phyloP scores from a whole-genome alignment of 2,888 invertebrate species.

The Cataglyphis cursor region DNA sequence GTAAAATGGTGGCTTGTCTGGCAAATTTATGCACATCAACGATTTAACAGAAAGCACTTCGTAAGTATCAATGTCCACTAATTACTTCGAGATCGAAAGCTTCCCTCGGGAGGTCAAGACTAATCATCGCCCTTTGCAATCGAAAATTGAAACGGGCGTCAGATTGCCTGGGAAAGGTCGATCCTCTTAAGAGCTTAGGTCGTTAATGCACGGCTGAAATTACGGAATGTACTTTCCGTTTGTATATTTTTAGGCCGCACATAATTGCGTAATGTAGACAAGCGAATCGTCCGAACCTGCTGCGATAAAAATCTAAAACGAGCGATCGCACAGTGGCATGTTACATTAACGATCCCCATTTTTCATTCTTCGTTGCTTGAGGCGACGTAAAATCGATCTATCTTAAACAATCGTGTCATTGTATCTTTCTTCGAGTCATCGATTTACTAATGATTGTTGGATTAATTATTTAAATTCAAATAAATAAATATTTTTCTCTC shows the following conservation, averaged over 20 bases:
- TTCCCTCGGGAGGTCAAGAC: conserved; percentile 32
- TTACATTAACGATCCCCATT: conserved; percentile 4
- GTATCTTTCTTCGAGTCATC: not conserved
- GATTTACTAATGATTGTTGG: not conserved
- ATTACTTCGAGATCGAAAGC: conserved; percentile 21
- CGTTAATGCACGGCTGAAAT: conserved; percentile 24
- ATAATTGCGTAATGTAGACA: not conserved
- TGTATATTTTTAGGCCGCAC: conserved; percentile 2
- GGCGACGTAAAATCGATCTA: not conserved
- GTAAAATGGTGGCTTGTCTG: conserved; percentile 22
- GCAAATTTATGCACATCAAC: conserved; percentile 27
- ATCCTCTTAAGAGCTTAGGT: conserved; percentile 21
- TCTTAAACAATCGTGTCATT: conserved; percentile 7
- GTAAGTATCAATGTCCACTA: conserved; percentile 36
- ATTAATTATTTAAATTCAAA: not conserved
- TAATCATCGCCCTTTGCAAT: conserved; percentile 50
- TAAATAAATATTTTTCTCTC: not conserved
- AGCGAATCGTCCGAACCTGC: conserved; percentile 5
- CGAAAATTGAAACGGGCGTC: conserved; percentile 45
- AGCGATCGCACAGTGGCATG: conserved; percentile 1
- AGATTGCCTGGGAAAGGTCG: conserved; percentile 51
- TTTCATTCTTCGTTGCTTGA: not conserved
- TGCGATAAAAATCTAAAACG: not conserved
- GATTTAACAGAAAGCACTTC: conserved; percentile 33
- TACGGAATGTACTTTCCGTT: conserved; percentile 35